Percentiles rank a stretch among this genome's conserved stretches.
These are phyloP conservation scores for Selenia dentaria DNA, from an alignment of 2,888 invertebrate genomes.

Conservation along the genomic window DNA sequence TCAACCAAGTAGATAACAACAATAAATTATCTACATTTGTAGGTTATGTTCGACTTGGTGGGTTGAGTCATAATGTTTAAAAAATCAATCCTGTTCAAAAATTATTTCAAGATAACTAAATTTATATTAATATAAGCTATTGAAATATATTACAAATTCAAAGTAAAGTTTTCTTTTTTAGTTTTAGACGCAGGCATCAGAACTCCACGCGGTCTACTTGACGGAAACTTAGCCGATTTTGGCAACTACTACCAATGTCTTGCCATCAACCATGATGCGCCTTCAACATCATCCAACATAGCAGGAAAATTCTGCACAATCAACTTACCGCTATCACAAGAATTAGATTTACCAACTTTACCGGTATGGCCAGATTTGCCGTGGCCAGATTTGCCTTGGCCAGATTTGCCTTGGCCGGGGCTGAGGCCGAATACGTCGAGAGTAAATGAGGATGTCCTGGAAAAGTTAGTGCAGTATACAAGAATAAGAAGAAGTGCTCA, in stretches of 20 bases:
- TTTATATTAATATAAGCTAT: no score
- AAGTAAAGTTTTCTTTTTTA: no score
- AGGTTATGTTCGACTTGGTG: no score
- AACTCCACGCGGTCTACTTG: constrained; percentile 54
- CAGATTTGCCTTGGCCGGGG: constrained; percentile 23
- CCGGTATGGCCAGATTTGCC: constrained; percentile 37
- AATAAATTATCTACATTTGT: no score
- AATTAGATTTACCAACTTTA: constrained; percentile 33
- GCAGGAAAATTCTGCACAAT: constrained; percentile 67
- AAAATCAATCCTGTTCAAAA: no score
- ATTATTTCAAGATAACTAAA: no score
- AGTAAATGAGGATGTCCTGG: constrained; percentile 13
- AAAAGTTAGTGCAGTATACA: neutral
- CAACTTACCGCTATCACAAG: constrained; percentile 46
- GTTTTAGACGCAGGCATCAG: constrained; percentile 60
- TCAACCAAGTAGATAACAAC: no score
- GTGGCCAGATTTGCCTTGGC: constrained; percentile 28
- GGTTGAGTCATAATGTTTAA: no score
- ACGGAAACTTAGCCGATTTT: constrained; percentile 50
- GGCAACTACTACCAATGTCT: constrained; percentile 62
- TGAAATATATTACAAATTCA: no score
- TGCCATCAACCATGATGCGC: constrained; percentile 42
- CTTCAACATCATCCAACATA: constrained; percentile 38
- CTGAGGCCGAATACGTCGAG: constrained; percentile 21
- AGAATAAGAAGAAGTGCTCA: constrained; percentile 8